Conservation (phyloP, 2,888 invertebrate genomes). For the Nomada goodeniana region DNA sequence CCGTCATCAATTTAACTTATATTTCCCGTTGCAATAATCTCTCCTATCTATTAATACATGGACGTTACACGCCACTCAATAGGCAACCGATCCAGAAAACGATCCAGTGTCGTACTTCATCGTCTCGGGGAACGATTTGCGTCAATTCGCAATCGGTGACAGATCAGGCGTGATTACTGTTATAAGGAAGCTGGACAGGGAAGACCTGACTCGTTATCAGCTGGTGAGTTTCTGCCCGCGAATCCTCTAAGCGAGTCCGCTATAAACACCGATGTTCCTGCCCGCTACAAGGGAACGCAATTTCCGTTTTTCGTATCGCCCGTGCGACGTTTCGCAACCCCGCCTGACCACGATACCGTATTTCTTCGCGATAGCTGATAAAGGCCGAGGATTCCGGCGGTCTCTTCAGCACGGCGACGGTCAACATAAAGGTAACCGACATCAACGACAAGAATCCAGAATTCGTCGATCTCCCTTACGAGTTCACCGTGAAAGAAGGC, state of each 20-base stretch:
- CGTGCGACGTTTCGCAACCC: not conserved
- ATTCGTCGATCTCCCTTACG: constrained; percentile 92
- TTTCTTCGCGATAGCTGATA: constrained; percentile 85
- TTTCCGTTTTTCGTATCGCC: constrained; percentile 3
- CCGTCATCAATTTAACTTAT: not conserved
- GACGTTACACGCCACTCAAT: constrained; percentile 66
- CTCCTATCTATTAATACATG: not conserved
- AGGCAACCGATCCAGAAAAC: constrained; percentile 95
- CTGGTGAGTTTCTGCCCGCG: constrained; percentile 86
- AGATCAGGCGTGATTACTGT: constrained; percentile 95
- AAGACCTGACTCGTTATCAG: constrained; percentile 95
- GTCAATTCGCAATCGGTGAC: constrained; percentile 94
- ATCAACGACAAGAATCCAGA: constrained; percentile 97
- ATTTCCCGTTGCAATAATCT: not conserved
- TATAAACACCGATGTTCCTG: constrained; percentile 26
- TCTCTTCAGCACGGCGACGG: constrained; percentile 92
- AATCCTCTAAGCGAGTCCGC: not conserved
- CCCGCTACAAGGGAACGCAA: constrained; percentile 32
- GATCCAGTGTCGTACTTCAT: constrained; percentile 94
- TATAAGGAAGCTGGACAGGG: constrained; percentile 93
- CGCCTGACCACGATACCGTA: not conserved
- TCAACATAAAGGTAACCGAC: constrained; percentile 95
- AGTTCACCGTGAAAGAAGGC: constrained; percentile 93
- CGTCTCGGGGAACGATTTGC: constrained; percentile 94
- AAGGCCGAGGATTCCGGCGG: constrained; percentile 95